Base-by-base conservation (phyloP, 1,140 invertebrate genomes). In the Lysiphlebus fabarum region DNA sequence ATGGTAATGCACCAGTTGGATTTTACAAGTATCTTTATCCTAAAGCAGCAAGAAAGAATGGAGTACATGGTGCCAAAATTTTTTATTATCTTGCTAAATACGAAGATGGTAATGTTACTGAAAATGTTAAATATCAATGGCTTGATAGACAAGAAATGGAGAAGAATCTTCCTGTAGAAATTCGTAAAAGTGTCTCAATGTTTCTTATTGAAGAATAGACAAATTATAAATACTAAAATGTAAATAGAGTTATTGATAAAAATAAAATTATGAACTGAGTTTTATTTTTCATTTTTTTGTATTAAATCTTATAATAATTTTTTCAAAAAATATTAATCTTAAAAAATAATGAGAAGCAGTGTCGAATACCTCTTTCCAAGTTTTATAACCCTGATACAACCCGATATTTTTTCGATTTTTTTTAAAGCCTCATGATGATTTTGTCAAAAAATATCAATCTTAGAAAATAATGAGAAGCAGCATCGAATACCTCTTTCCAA, bases 11-110 rank as follows among this genome's bases (percentile, higher is more conserved):
- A 14, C 94, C 94, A 0, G 87, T 87, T 74, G 93, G 92, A 12
- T 91, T 91, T 70, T 92, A 93, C 68, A 92, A 93, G 71, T 95
- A 93, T 70, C 89, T 87, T 74, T 95, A 94, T 76, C 91, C 92
- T 0, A 83, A 82, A 67, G 61, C 65, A 44, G 70, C 86, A 60
- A 76, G 82, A 44, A 74, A 83, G 62, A 83, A 61, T 36, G 67
- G 70, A 33, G 75, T 78, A 62, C 69, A 85, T 51, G 92, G 92
- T n/a, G 90, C 89, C n/a, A 95, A 95, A 82, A 85, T 94, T 70
- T 80, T 83, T 65, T 83, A 87, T 63, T 89, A 83, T 62, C 80
- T 86, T 63, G 86, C 85, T n/a, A 80, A 81, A 48, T 72, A 85
- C 45, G 62, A 79, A 14, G 65, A 68, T 6, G 85, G 84, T 1